A percentile compares a stretch with the other conserved stretches of the same genome.
These are phyloP conservation scores for Oscheius sp. DNA, from an alignment of 2,888 invertebrate species.

Conservation along the genomic window DNA sequence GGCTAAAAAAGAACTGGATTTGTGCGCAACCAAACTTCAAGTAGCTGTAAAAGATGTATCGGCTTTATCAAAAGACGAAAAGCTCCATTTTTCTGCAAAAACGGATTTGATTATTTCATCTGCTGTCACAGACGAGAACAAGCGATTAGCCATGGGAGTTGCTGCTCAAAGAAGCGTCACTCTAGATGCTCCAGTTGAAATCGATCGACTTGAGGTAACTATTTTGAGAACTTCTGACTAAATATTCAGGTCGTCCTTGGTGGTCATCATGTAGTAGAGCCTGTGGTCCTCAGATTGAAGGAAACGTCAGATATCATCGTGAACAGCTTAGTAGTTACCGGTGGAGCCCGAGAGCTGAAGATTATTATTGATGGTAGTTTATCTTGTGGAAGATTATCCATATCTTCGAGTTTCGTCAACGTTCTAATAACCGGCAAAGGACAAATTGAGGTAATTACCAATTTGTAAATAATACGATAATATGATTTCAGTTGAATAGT, in stretches of 20 bases:
- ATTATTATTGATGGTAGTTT: constrained; percentile 25
- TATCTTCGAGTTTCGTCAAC: neutral
- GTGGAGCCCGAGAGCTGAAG: constrained; percentile 11
- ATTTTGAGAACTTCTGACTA: neutral
- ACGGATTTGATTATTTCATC: constrained; percentile 48
- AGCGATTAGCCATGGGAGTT: constrained; percentile 47
- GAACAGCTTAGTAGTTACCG: constrained; percentile 22
- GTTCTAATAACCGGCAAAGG: constrained; percentile 20
- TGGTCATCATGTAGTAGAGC: neutral
- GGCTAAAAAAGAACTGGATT: constrained; percentile 38
- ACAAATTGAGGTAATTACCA: constrained; percentile 21
- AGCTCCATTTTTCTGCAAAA: constrained; percentile 48
- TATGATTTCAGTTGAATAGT: constrained; percentile 10
- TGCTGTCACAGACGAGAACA: constrained; percentile 46
- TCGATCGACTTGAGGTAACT: constrained; percentile 45
- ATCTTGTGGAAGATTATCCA: constrained; percentile 11
- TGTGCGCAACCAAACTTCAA: constrained; percentile 37
- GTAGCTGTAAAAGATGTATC: constrained; percentile 32
- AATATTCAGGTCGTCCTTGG: constrained; percentile 16
- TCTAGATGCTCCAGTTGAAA: constrained; percentile 46
- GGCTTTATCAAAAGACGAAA: constrained; percentile 40
- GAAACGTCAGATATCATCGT: constrained; percentile 22
- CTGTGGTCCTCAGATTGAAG: constrained; percentile 1
- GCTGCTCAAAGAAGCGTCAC: constrained; percentile 49
- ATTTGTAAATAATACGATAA: neutral